A percentile compares a stretch with the other conserved stretches of the same genome.
Evolutionary conservation across 2,797 vertebrate species (phyloP).

Genomic region (Odontamblyopus lacepedii): DNA sequence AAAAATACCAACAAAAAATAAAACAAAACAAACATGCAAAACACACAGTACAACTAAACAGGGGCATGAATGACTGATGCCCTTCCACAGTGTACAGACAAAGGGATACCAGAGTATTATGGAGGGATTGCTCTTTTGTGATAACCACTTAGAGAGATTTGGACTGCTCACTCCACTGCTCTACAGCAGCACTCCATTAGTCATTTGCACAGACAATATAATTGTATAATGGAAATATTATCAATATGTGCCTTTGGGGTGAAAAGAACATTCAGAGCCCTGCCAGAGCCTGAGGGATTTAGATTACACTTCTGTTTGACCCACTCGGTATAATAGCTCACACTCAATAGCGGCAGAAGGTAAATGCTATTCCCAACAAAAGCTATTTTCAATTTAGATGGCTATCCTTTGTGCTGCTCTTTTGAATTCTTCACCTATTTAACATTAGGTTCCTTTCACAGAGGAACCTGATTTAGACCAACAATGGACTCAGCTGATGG

Average conservation of each 20-base stretch:
- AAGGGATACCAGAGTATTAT: slow-evolving; percentile 34
- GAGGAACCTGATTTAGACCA: slow-evolving; percentile 18
- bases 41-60: slow-evolving; percentile 69
- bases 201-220: slow-evolving; percentile 56
- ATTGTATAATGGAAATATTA: slow-evolving; percentile 62
- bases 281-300: slow-evolving; percentile 53
- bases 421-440: slow-evolving; percentile 43
- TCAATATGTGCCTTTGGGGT: slow-evolving; percentile 57
- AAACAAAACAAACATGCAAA: too few species aligned
- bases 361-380: slow-evolving; percentile 59
- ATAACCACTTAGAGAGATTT: slow-evolving; percentile 49
- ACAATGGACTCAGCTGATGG: slow-evolving; percentile 35
- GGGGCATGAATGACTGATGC: slow-evolving; percentile 25
- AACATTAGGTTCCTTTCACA: slow-evolving; percentile 49
- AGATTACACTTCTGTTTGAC: slow-evolving; percentile 59
- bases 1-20: too few species aligned
- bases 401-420: slow-evolving; percentile 39
- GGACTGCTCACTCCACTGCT: slow-evolving; percentile 49
- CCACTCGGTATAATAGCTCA: slow-evolving; percentile 52
- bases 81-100: slow-evolving; percentile 43
- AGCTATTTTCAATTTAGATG: slow-evolving; percentile 62
- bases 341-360: slow-evolving; percentile 52
- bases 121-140: slow-evolving; percentile 37
- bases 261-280: slow-evolving; percentile 50
- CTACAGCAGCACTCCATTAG: slow-evolving; percentile 53